Conservation (phyloP, 2,888 invertebrate genomes). For the Drosophila ustulata region DNA sequence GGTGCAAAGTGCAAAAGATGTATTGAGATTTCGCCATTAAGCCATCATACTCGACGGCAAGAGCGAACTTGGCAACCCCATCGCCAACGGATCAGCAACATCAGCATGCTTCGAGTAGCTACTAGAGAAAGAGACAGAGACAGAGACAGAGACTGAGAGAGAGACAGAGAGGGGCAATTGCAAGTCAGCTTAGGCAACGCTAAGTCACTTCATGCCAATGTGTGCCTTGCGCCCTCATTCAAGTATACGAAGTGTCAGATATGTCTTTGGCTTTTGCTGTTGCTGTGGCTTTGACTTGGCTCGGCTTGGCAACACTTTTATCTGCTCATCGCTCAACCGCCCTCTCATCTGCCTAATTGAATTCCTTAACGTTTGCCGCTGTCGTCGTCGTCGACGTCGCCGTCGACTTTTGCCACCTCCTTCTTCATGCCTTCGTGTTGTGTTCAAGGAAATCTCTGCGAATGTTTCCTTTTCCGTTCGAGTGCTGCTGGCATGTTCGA, state of each 20-base stretch:
- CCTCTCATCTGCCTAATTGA: constrained; percentile 78
- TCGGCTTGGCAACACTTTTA: constrained; percentile 68
- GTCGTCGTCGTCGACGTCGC: neutral
- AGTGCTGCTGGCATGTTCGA: constrained; percentile 67
- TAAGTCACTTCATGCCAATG: constrained; percentile 65
- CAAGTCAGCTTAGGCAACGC: constrained; percentile 58
- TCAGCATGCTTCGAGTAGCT: constrained; percentile 48
- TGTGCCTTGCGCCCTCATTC: constrained; percentile 43
- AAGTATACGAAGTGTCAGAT: constrained; percentile 74
- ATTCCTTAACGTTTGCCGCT: constrained; percentile 67
- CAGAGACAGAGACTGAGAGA: neutral
- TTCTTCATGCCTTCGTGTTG: constrained; percentile 3
- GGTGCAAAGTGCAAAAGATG: constrained; percentile 65
- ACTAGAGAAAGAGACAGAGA: neutral
- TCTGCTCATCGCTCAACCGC: constrained; percentile 52
- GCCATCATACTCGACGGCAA: constrained; percentile 55
- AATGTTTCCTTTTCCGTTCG: constrained; percentile 74
- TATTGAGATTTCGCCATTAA: constrained; percentile 68
- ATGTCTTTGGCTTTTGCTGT: constrained; percentile 56
- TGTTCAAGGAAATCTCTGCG: constrained; percentile 72
- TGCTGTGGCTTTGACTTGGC: constrained; percentile 54
- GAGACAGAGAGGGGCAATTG: constrained; percentile 26
- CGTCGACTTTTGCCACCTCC: constrained; percentile 5
- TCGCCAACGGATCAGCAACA: constrained; percentile 65
- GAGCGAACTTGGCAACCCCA: constrained; percentile 54